Conservation (phyloP, 30 jellyfish, hydroid and myxozoan genomes). For the Aurelia sp. region DNA sequence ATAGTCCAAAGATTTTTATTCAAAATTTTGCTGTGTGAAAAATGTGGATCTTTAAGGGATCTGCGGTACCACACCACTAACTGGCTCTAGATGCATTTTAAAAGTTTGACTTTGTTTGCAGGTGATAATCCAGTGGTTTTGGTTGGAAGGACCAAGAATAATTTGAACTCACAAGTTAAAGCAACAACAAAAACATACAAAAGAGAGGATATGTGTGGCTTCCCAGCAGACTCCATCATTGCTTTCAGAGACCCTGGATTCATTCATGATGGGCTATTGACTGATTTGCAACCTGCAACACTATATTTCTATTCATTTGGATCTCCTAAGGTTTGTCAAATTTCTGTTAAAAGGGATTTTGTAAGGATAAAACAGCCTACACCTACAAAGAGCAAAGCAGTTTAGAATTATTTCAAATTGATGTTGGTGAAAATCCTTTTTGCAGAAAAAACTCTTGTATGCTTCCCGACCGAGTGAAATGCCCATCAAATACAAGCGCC, state of each 20-base stretch:
- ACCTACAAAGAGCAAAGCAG: too few species aligned
- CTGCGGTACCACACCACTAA: too few species aligned
- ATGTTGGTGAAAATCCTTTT: too few species aligned
- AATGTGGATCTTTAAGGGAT: too few species aligned
- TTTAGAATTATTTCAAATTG: too few species aligned
- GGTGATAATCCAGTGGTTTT: conserved; percentile 58
- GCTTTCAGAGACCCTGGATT: conserved; percentile 89
- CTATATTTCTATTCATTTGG: conserved; percentile 79
- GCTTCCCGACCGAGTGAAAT: too few species aligned
- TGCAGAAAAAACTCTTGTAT: too few species aligned
- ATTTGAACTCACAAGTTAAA: conserved; percentile 12
- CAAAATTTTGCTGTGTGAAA: too few species aligned
- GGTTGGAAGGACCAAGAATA: conserved; percentile 56
- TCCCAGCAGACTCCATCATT: conserved; percentile 75
- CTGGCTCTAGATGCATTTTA: too few species aligned
- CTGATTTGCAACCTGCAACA: conserved; percentile 53
- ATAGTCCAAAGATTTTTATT: too few species aligned
- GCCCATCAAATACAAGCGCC: too few species aligned
- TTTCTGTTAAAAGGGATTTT: not conserved
- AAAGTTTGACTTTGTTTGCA: conserved; percentile 1
- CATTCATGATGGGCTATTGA: conserved; percentile 82
- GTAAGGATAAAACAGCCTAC: too few species aligned
- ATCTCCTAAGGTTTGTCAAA: conserved; percentile 64
- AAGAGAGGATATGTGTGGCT: conserved; percentile 88
- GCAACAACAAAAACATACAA: conserved; percentile 74